phyloP scores from a whole-genome alignment of 1,140 invertebrate genomes.

The Calephelis virginiensis region DNA sequence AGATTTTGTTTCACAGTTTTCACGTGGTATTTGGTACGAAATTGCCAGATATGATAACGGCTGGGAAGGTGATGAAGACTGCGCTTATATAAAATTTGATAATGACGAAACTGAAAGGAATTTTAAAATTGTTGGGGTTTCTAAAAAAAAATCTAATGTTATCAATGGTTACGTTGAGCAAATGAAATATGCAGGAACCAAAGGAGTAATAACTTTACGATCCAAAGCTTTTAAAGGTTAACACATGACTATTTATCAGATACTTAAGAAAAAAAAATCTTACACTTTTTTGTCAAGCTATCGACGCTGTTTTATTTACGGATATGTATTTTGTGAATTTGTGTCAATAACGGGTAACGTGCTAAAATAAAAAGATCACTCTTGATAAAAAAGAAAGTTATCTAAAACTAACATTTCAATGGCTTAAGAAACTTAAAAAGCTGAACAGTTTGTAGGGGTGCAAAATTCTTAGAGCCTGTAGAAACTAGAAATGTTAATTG shows the following conservation, averaged over 20 bases:
- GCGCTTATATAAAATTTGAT: neutral
- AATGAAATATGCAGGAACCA: neutral
- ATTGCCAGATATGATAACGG: neutral
- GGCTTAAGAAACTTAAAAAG: no score
- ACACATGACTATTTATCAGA: neutral
- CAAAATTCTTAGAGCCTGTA: no score
- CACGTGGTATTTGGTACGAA: conserved; percentile 1
- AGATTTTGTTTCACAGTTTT: neutral
- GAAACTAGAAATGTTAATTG: no score
- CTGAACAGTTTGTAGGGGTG: no score
- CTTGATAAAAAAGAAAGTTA: no score
- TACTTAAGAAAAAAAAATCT: no score
- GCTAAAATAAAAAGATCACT: no score
- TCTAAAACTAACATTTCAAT: no score
- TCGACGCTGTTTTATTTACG: no score
- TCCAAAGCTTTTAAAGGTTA: conserved; percentile 2
- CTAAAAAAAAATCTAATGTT: neutral
- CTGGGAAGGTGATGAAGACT: conserved; percentile 6
- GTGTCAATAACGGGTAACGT: no score
- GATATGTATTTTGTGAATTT: no score
- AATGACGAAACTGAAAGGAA: neutral
- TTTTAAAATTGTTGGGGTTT: neutral
- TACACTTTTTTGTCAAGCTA: no score
- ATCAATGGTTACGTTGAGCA: neutral
- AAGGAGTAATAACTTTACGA: neutral